phyloP scores from a whole-genome alignment of 2,888 invertebrate genomes.

The Acleris sparsana region DNA sequence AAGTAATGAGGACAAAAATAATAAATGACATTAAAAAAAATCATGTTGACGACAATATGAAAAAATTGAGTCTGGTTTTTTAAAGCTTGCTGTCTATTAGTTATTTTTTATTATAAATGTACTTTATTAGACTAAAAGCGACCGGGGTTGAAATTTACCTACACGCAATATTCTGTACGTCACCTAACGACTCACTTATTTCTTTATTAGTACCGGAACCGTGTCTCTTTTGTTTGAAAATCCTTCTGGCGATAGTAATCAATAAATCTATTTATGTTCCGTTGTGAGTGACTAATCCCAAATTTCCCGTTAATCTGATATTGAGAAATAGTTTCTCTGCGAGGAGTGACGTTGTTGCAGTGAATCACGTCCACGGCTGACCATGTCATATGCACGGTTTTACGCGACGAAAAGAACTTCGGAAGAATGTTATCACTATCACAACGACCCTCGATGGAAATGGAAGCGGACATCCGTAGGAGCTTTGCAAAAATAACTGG shows the following conservation, averaged over 20 bases:
- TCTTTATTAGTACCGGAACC: too few relatives aligned
- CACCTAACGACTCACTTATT: too few relatives aligned
- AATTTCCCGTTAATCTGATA: constrained; percentile 8
- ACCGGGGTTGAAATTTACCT: too few relatives aligned
- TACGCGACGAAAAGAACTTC: constrained; percentile 35
- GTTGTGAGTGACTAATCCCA: neutral
- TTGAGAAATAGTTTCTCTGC: neutral
- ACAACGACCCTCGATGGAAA: constrained; percentile 19
- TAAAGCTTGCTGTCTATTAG: too few relatives aligned
- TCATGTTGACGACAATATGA: too few relatives aligned
- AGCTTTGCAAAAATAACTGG: constrained; percentile 49
- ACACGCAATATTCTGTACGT: too few relatives aligned
- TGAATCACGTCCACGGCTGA: constrained; percentile 9
- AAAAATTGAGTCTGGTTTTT: too few relatives aligned
- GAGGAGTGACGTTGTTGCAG: constrained; percentile 2
- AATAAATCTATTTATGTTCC: too few relatives aligned
- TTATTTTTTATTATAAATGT: too few relatives aligned
- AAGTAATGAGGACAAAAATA: too few relatives aligned
- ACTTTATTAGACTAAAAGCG: too few relatives aligned
- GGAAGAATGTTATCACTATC: constrained; percentile 48
- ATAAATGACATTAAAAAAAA: too few relatives aligned
- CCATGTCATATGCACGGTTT: constrained; percentile 6
- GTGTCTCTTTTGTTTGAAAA: neutral
- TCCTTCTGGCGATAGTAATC: neutral
- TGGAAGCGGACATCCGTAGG: constrained; percentile 34